Evolutionary conservation across 2,888 invertebrate species (phyloP), one percentile per base, ranked within the genome.

Genomic region (Hecatera dysodea): DNA sequence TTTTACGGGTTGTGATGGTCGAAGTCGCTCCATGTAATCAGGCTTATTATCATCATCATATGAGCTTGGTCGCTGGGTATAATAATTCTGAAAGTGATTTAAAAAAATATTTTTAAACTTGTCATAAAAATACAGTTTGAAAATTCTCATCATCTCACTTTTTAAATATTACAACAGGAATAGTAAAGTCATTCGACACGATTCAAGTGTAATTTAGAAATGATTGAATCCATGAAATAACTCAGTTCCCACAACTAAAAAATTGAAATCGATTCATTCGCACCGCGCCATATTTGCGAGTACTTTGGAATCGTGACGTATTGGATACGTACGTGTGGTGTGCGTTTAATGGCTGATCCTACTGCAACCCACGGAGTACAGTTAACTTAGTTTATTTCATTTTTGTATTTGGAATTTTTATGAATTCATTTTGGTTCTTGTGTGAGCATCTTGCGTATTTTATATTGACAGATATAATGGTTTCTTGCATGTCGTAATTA

Each of bases 191-290:
- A 22, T 29, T 19, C 15, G 7, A 33, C 22, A 22, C n/a, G 15
- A 15, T 48, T 48, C 22, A 22, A 12, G 9, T 42, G 24, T 22
- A 52, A 33, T 1, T 27, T 15, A n/a, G 4, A 68, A 67, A 50
- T 68, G 17, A 70, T 66, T 52, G 39, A 67, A 50, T 59, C 15
- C 22, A 46, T 73, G 39, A 29, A 59, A 12, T 66, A 29, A 11
- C n/a, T n/a, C 48, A 5, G 22, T 9, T n/a, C n/a, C 22, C 22
- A 29, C 44, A 36, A 27, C 24, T 57, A 76, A 52, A 39, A 56
- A 56, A 68, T 76, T 76, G 24, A 67, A 72, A 72, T 67, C 79
- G 67, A 60, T 72, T 55, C 17, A 59, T 55, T 44, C 17, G 48
- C 27, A 56, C 36, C 22, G 33, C 29, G 24, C 39, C 19, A n/a